These are phyloP conservation scores for Gonioctena quinquepunctata DNA, from an alignment of 1,140 invertebrate genomes.

Conservation along the genomic window DNA sequence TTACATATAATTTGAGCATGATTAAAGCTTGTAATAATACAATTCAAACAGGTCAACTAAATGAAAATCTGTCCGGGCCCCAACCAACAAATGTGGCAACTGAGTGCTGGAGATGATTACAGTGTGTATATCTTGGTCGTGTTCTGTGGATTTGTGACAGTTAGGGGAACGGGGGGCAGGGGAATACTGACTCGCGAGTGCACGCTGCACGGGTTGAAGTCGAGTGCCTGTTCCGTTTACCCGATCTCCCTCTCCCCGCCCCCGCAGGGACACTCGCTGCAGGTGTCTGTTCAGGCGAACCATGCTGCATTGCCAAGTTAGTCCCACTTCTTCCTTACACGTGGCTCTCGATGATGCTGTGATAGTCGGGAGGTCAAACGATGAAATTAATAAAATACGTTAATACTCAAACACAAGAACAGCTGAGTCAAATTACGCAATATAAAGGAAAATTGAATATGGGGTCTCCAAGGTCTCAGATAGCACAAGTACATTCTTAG, in stretches of 20 bases:
- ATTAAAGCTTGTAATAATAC: neutral
- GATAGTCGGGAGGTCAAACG: too few species aligned
- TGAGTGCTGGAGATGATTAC: conserved; percentile 33
- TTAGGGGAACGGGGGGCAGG: conserved; percentile 12
- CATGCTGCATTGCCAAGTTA: conserved; percentile 41
- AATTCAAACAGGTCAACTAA: neutral
- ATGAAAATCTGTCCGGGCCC: neutral
- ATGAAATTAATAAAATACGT: too few species aligned
- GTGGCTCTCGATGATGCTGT: too few species aligned
- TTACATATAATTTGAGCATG: too few species aligned
- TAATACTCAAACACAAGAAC: too few species aligned
- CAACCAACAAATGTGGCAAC: conserved; percentile 24
- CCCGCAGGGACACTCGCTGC: conserved; percentile 47
- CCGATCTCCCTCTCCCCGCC: conserved; percentile 35
- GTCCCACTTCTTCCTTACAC: too few species aligned
- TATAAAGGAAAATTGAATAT: too few species aligned
- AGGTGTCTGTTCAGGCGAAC: conserved; percentile 52
- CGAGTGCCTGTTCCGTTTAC: conserved; percentile 42
- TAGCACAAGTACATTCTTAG: too few species aligned
- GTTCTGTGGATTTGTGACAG: conserved; percentile 41
- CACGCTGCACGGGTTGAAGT: conserved; percentile 31
- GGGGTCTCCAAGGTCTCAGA: too few species aligned
- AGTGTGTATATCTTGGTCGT: conserved; percentile 47
- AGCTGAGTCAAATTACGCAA: too few species aligned
- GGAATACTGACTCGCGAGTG: conserved; percentile 38